These are phyloP conservation scores for Thamnophis sirtalis DNA, from an alignment of 2,113 vertebrate genomes.

Conservation along the genomic window DNA sequence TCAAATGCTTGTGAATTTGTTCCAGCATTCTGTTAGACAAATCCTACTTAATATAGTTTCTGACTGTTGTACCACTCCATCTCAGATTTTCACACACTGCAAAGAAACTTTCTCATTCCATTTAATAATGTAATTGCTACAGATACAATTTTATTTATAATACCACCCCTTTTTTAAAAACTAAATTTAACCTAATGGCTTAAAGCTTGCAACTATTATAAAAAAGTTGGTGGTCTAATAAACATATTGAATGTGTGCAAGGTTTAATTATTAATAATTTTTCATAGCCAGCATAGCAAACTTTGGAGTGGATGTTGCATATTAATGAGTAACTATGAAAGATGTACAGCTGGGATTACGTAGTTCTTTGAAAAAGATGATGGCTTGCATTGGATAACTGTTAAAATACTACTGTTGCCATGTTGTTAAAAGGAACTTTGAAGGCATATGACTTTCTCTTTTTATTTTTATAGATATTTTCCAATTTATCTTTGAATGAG, in stretches of 20 bases:
- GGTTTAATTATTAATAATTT: background rate
- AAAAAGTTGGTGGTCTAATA: background rate
- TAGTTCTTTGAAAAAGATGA: background rate
- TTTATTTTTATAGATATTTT: conserved; percentile 83
- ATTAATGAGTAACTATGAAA: background rate
- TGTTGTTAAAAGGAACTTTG: background rate
- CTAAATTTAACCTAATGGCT: background rate
- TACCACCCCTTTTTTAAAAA: background rate
- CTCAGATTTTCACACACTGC: background rate
- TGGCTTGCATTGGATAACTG: background rate
- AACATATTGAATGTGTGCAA: background rate
- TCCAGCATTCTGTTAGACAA: background rate
- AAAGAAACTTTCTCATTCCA: background rate
- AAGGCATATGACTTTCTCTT: background rate
- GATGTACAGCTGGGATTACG: background rate
- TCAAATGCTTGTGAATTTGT: background rate
- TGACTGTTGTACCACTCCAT: background rate
- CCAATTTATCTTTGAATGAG: conserved; percentile 92
- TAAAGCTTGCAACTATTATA: background rate
- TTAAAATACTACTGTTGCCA: background rate
- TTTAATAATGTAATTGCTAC: background rate
- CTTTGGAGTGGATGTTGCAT: background rate
- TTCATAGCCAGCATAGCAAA: background rate
- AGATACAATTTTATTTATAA: background rate
- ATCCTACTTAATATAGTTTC: background rate